Evolutionary conservation across 2,888 invertebrate species (phyloP), one percentile per base, ranked within the genome.

Genomic region (Apomyelois bistriatella): DNA sequence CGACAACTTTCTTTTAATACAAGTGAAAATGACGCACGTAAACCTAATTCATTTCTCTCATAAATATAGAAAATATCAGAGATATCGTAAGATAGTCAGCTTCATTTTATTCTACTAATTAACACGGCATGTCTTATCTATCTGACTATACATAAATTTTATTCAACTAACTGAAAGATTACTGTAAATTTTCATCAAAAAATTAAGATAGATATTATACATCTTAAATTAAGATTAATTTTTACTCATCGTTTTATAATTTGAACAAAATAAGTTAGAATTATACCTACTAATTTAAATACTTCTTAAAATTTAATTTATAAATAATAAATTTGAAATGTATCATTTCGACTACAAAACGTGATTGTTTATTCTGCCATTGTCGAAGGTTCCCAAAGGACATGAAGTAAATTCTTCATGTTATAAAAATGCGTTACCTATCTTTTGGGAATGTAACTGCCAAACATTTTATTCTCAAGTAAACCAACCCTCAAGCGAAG

Each of bases 1-100:
- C n/a, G n/a, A n/a, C n/a, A n/a, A n/a, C 15, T 32, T 46, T 46
- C 13, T 35, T 46, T 46, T 46, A 46, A 32, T 46, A 32, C 16
- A 46, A 16, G 46, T 32, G 10, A 35, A 46, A 35, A 15, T 15
- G 35, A 32, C 15, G 46, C 3, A 46, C 46, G 32, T 46, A 46
- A 32, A 46, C 15, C 32, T 32, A 46, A 46, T 46, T 32, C 46
- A 10, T 8, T 35, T 32, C 5, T 35, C 32, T 32, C 32, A 35
- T 46, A 35, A 22, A 41, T 41, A 41, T 16, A 41, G 17, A 22
- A 41, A 41, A 41, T 2, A 10, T 10, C 9, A 22, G 41, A 41
- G 16, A n/a, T n/a, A 3, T 41, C 16, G 3, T n/a, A 10, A 41
- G 16, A 41, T n/a, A 9, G 7, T 15, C n/a, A n/a, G 10, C 4